Base-by-base conservation (phyloP, 1,140 invertebrate genomes). In the Macrosteles quadrilineatus region DNA sequence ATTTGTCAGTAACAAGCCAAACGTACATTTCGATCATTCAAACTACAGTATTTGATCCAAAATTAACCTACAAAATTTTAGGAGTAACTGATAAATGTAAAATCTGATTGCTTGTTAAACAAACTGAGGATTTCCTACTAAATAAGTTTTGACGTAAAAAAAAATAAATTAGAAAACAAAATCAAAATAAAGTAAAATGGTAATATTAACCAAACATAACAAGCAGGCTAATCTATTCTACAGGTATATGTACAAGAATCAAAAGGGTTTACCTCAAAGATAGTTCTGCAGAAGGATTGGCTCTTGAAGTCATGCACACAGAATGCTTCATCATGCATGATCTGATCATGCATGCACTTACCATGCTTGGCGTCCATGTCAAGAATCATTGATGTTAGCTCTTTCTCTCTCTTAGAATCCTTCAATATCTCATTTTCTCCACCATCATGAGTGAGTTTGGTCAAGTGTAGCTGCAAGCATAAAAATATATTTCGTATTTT, bases 281-380 rank as follows among this genome's bases (percentile, higher is more conserved):
- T 77, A 81, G 47, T 3, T 19, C 47, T 19, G 47, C 47, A 50
- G 47, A 70, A 50, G 29, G 71, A 73, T 67, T 57, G 64, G 6
- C 32, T 45, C 59, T 43, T 47, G 50, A 36, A 12, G 64, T 25
- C 63, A 68, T 30, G 30, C 29, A 50, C 47, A 21, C 19, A 23
- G 25, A 27, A n/a, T n/a, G n/a, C 40, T 53, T n/a, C 66, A 43
- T 67, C 21, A 32, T 31, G 30, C 50, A 36, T 43, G 64, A 31
- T 25, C 1, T 45, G n/a, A n/a, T n/a, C 11, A 69, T 32, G 2
- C 17, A 69, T 27, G 23, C 23, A 83, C 85, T 84, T 85, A 93
- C 91, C 90, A 82, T 93, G 90, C 78, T 93, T 93, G 29, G 87
- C 86, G 75, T 93, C 91, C 85, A 93, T 88, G 65, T 90, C 86